These are phyloP conservation scores for Anolis apletophallus DNA, from an alignment of 2,797 vertebrate species.

Conservation along the genomic window DNA sequence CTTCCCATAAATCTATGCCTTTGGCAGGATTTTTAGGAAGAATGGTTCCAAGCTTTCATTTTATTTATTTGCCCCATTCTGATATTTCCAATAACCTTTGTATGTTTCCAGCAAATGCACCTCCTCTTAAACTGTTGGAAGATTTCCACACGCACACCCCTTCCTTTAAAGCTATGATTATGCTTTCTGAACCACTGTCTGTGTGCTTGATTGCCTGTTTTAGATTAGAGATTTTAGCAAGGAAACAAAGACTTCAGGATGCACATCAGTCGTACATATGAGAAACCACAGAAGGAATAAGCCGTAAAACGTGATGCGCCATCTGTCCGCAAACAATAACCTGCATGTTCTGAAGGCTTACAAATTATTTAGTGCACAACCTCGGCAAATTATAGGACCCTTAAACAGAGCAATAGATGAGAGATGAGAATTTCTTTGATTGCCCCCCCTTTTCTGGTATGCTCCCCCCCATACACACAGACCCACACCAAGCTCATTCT, in stretches of 20 bases:
- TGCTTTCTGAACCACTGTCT: conserved; percentile 80
- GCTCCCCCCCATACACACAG: not conserved
- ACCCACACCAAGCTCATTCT: conserved; percentile 58
- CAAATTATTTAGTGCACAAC: conserved; percentile 91
- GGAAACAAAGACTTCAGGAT: conserved; percentile 83
- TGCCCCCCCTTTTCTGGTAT: conserved; percentile 8
- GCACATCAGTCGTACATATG: conserved; percentile 81
- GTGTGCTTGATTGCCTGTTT: conserved; percentile 82
- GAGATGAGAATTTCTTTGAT: conserved; percentile 74
- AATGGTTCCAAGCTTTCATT: not conserved
- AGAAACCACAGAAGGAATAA: conserved; percentile 94
- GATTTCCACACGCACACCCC: conserved; percentile 41
- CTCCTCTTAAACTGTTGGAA: conserved; percentile 71
- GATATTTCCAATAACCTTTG: conserved; percentile 69
- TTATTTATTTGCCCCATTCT: conserved; percentile 57
- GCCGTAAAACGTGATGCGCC: conserved; percentile 92
- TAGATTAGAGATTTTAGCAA: conserved; percentile 83
- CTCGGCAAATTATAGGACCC: conserved; percentile 79
- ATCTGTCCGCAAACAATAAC: conserved; percentile 97
- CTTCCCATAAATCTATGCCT: conserved; percentile 60
- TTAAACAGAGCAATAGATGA: conserved; percentile 73
- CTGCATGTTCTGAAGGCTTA: conserved; percentile 92
- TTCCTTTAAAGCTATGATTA: conserved; percentile 79
- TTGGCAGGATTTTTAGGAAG: conserved; percentile 26
- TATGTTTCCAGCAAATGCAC: conserved; percentile 67